A percentile compares a stretch with the other conserved stretches of the same genome.
phyloP scores from a whole-genome alignment of 2,888 invertebrate genomes.

The Andrena trimmerana region DNA sequence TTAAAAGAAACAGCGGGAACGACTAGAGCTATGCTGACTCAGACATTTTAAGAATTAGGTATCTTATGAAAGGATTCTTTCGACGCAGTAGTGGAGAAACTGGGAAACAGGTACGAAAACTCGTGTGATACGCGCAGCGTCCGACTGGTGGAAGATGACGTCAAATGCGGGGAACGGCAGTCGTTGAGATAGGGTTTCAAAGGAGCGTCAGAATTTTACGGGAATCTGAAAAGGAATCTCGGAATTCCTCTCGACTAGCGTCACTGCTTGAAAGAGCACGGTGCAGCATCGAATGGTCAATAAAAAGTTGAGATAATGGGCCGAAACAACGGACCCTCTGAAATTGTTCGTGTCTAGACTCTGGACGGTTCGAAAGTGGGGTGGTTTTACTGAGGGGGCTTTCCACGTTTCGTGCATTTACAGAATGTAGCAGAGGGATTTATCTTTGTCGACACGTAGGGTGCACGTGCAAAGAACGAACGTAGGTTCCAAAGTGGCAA shows the following conservation, averaged over 20 bases:
- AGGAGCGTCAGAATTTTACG: slow-evolving; percentile 6
- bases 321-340: background rate
- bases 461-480: background rate
- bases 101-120: no score
- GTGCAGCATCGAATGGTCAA: background rate
- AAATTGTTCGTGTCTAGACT: slow-evolving; percentile 8
- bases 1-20: background rate
- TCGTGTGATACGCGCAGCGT: no score
- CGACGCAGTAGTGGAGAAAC: no score
- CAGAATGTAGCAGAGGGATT: background rate
- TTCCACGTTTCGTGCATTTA: background rate
- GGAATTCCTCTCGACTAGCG: slow-evolving; percentile 10
- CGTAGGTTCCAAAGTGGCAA: slow-evolving; percentile 1
- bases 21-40: background rate
- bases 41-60: no score
- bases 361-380: background rate
- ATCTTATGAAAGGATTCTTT: no score
- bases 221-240: slow-evolving; percentile 15
- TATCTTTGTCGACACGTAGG: background rate
- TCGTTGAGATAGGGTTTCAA: background rate
- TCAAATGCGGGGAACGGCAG: background rate
- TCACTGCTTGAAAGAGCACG: background rate
- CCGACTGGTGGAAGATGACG: background rate
- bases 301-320: slow-evolving; percentile 26
- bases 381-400: background rate